Percentiles rank a stretch among this genome's conserved stretches.
These are phyloP conservation scores for Oxyura jamaicensis DNA, from an alignment of 2,113 vertebrate species.

Conservation along the genomic window DNA sequence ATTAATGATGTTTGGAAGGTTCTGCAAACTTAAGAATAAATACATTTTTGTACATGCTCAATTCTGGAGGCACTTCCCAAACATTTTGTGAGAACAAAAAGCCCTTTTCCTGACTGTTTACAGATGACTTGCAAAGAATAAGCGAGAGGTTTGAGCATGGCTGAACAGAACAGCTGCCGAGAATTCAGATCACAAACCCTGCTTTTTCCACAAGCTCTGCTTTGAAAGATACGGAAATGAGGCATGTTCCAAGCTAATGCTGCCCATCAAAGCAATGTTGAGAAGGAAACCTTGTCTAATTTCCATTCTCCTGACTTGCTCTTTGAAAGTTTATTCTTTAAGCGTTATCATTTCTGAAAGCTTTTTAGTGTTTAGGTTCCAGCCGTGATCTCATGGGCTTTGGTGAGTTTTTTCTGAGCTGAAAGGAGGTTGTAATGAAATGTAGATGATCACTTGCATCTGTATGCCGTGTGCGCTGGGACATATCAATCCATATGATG, in stretches of 20 bases:
- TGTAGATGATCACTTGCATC: not conserved
- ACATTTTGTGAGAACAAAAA: conserved; percentile 43
- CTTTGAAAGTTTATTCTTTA: not conserved
- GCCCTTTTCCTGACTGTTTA: conserved; percentile 34
- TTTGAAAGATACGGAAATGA: not conserved
- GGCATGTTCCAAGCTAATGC: not conserved
- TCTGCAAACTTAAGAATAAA: not conserved
- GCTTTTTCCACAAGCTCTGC: not conserved
- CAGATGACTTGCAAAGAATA: conserved; percentile 57
- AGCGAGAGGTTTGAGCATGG: not conserved
- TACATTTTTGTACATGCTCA: not conserved
- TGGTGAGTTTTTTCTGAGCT: not conserved
- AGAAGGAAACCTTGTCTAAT: not conserved
- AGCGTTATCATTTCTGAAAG: not conserved
- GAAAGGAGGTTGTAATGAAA: not conserved
- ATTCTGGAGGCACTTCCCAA: not conserved
- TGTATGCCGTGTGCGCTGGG: not conserved
- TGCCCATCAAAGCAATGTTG: not conserved
- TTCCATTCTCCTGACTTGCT: not conserved
- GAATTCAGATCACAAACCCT: not conserved
- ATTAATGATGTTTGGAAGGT: not conserved
- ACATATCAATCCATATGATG: not conserved
- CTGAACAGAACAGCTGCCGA: not conserved
- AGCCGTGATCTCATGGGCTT: not conserved
- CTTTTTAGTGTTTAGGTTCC: not conserved